phyloP scores from a whole-genome alignment of 2,888 invertebrate genomes.

The Amorpha juglandis region DNA sequence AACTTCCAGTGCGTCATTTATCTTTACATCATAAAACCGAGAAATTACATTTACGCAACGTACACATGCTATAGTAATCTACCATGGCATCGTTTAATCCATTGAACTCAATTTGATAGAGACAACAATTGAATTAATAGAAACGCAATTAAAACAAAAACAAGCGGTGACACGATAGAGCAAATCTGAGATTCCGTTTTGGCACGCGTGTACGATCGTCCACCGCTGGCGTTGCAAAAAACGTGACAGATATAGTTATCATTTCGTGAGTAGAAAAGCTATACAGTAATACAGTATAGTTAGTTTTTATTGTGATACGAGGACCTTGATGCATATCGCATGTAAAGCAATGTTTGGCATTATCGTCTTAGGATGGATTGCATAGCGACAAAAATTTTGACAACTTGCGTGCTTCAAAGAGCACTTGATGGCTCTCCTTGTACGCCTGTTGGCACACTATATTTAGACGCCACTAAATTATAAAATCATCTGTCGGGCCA shows the following conservation, averaged over 20 bases:
- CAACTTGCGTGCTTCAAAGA: neutral
- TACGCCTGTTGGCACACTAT: no score
- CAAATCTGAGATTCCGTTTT: slow-evolving; percentile 21
- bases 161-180: slow-evolving; percentile 31
- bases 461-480: no score
- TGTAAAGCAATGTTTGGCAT: slow-evolving; percentile 7
- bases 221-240: neutral
- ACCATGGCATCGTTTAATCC: neutral
- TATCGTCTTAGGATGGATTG: neutral
- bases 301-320: neutral
- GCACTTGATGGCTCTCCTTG: neutral
- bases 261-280: neutral
- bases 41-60: neutral
- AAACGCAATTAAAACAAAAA: slow-evolving; percentile 23
- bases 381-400: slow-evolving; percentile 3
- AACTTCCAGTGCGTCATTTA: no score
- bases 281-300: neutral
- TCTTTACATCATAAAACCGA: neutral
- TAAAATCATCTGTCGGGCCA: no score
- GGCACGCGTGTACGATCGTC: slow-evolving; percentile 18
- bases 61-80: neutral
- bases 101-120: slow-evolving; percentile 3
- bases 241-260: neutral
- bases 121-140: slow-evolving; percentile 1
- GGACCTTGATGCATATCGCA: slow-evolving; percentile 1